Evolutionary conservation across 2,888 invertebrate species (phyloP), one percentile per base, ranked within the genome.

Genomic region (Ormia ochracea): DNA sequence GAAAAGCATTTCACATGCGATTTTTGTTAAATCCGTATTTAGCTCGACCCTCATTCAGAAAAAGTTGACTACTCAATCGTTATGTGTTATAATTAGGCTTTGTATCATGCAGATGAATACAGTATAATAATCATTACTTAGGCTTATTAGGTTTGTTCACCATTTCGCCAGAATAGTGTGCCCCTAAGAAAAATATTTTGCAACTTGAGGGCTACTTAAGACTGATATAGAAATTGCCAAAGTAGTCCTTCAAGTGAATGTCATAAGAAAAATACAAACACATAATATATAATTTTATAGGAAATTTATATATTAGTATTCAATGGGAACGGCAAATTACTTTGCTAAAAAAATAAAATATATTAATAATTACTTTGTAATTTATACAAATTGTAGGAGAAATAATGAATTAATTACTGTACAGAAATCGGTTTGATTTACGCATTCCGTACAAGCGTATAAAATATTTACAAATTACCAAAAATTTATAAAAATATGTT

Each of bases 301-400:
- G 14, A 33, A 48, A 31, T 61, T 59, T 70, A 76, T 76, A 76
- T 66, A 72, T 52, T 80, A 68, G 72, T 76, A 72, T 80, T 80
- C 66, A 80, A 61, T 61, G 66, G 19, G 33, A 59, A 74, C 31
- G 61, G 14, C 61, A 66, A 52, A 9, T 56, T 59, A 33, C 4
- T 9, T 31, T 56, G 28, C 58, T 54, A 45, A 7, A 72, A 48
- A 72, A 38, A 31, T 19, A 28, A 52, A 14, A 65, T 33, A 14
- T 48, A 58, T 66, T 36, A 74, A 75, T 75, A 48, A n/a, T 58
- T 45, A 41, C 28, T 43, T 68, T 58, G 28, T 41, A 36, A 45
- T 23, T 48, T 17, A 54, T 58, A 28, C 12, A 50, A 68, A 19
- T 45, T 33, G 17, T 19, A 73, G 31, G 9, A 41, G 59, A 52